These are phyloP conservation scores for Stegodyphus dumicola DNA, from an alignment of 1,140 invertebrate species.

Conservation along the genomic window DNA sequence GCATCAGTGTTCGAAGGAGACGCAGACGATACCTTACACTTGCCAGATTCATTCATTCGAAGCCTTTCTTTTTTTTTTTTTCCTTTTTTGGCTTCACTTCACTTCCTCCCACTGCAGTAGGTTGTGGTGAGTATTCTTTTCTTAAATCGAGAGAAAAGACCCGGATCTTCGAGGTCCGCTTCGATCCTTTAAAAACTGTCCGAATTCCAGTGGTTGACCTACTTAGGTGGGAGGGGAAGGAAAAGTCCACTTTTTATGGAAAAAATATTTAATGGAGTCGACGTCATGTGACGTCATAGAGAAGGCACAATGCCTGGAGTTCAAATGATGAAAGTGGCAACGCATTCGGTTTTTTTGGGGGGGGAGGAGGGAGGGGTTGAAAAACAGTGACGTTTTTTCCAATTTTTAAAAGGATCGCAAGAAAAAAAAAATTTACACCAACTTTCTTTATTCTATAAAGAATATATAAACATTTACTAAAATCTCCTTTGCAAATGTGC, in stretches of 20 bases:
- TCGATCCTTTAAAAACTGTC: not conserved
- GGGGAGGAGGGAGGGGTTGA: too few species aligned
- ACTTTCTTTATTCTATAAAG: too few species aligned
- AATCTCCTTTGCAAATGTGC: too few species aligned
- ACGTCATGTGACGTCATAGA: not conserved
- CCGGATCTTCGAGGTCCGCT: conserved; percentile 20
- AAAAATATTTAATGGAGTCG: not conserved
- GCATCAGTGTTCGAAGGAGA: too few species aligned
- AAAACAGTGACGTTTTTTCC: too few species aligned
- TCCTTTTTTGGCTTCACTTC: not conserved
- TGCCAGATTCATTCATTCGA: not conserved
- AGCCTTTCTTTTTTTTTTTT: not conserved
- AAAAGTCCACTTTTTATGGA: conserved; percentile 14
- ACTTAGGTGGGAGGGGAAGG: not conserved
- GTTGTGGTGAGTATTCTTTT: too few species aligned
- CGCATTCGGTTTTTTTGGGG: not conserved
- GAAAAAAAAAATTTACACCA: too few species aligned
- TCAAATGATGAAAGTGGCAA: not conserved
- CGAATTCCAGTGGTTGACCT: conserved; percentile 7
- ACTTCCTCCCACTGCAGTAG: too few species aligned
- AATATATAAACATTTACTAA: too few species aligned
- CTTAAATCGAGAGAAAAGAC: not conserved
- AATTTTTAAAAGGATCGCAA: too few species aligned
- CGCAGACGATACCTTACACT: too few species aligned
- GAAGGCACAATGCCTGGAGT: not conserved